Evolutionary conservation across 2,797 vertebrate genomes (phyloP), one percentile per base, ranked within the genome.

Genomic region (Thalassophryne amazonica): DNA sequence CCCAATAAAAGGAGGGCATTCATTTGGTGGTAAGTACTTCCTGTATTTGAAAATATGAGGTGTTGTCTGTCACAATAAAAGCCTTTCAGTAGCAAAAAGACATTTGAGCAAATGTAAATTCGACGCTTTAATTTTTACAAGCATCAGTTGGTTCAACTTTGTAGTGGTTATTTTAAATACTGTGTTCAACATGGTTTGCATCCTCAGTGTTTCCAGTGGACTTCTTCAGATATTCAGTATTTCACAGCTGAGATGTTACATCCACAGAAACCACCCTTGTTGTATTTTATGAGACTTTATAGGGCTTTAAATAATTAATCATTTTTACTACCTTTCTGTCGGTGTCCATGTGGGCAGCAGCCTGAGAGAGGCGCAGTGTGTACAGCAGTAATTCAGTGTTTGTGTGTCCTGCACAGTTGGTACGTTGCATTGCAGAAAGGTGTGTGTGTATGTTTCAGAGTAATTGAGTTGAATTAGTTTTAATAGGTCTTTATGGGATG

Each of bases 401-500:
- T 50, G 36, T 51, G 58, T 41, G 48, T 46, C 51, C 42, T 6
- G 27, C 20, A 31, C 12, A 29, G 43, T 54, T 24, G 16, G 23
- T 36, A n/a, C 39, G 41, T 30, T 55, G 31, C 20, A 61, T 54
- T 41, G 54, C 47, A 54, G 39, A 58, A 64, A 74, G 72, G 45
- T 52, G 13, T 52, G 47, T 33, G 57, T 37, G 55, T 52, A 53
- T 57, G 45, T 68, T 38, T 58, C 60, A 46, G 61, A 76, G 67
- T 81, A 80, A 83, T 82, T 87, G 74, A 73, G 68, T 84, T 78
- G 58, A 85, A 84, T 83, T 80, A 54, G 62, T 60, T 89, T 87
- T 84, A 85, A 83, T 83, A 65, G 54, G 66, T 50, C 66, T 85
- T 86, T 83, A 81, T 88, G 78, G 72, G 57, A 80, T 81, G 76